Evolutionary conservation across 2,113 vertebrate genomes (phyloP).

Genomic region (Oncorhynchus tshawytscha): DNA sequence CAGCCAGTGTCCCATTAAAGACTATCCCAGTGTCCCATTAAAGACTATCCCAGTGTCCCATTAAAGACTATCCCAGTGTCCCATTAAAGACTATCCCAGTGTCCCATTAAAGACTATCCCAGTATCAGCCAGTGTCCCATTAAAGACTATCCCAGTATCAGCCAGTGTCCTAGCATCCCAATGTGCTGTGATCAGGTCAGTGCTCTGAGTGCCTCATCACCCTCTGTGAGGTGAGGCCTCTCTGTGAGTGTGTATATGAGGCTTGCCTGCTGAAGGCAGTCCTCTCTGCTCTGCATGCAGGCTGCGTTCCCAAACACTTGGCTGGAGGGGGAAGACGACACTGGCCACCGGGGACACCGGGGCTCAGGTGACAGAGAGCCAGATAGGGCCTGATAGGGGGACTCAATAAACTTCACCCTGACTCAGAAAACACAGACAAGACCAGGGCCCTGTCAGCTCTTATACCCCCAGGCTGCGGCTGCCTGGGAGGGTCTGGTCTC

Average conservation of each 20-base stretch:
- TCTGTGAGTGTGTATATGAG: not conserved
- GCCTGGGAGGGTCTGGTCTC: no score
- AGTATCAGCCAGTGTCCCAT: no score
- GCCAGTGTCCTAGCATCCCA: not conserved
- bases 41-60: no score
- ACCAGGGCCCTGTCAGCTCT: not conserved
- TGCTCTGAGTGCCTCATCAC: not conserved
- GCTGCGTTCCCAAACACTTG: not conserved
- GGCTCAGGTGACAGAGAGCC: not conserved
- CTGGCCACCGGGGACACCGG: not conserved
- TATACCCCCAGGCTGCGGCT: no score
- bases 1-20: no score
- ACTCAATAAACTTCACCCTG: not conserved
- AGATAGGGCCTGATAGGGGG: not conserved
- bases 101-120: no score
- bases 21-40: no score
- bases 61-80: no score
- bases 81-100: no score
- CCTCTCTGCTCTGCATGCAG: not conserved
- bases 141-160: no score
- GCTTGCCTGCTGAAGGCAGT: not conserved
- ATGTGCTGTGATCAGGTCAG: not conserved
- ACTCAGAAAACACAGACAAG: not conserved
- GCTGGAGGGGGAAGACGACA: not conserved
- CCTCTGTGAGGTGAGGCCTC: not conserved